A percentile compares a stretch with the other conserved stretches of the same genome.
Evolutionary conservation across 2,113 vertebrate genomes (phyloP).

Genomic region (Nesoenas mayeri): DNA sequence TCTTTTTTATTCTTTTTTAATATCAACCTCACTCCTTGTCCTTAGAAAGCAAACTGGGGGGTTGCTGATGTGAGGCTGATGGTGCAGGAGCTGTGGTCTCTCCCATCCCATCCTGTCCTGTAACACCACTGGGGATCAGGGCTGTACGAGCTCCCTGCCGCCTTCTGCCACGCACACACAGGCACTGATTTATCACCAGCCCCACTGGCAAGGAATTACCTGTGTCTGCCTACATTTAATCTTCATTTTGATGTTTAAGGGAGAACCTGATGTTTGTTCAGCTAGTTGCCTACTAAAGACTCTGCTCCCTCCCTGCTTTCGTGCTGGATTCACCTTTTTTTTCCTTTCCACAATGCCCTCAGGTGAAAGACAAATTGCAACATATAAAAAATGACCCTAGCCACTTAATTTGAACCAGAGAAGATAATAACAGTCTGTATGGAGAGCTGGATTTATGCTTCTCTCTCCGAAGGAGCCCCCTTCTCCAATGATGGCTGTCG

Average conservation of each 20-base stretch:
- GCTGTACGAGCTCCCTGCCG: not conserved
- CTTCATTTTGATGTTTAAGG: not conserved
- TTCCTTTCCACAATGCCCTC: not conserved
- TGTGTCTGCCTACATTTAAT: not conserved
- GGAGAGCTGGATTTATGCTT: conserved; percentile 43
- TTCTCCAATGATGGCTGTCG: not conserved
- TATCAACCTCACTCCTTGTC: no score
- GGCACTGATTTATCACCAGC: not conserved
- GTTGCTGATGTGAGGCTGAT: no score
- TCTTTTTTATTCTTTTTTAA: not conserved
- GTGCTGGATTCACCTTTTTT: conserved; percentile 24
- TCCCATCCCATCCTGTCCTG: accelerated
- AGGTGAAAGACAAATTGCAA: conserved; percentile 50
- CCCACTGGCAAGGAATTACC: not conserved
- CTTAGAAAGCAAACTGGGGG: no score
- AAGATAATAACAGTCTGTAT: not conserved
- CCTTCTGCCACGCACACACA: not conserved
- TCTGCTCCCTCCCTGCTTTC: not conserved
- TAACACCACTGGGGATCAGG: accelerated
- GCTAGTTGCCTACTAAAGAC: not conserved
- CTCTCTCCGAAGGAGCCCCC: not conserved
- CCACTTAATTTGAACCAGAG: conserved; percentile 66
- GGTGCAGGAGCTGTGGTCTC: not conserved
- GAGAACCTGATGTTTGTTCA: not conserved
- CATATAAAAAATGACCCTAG: not conserved